Base-by-base conservation (phyloP, 1,140 invertebrate genomes). In the Drosophila subpulchrella region DNA sequence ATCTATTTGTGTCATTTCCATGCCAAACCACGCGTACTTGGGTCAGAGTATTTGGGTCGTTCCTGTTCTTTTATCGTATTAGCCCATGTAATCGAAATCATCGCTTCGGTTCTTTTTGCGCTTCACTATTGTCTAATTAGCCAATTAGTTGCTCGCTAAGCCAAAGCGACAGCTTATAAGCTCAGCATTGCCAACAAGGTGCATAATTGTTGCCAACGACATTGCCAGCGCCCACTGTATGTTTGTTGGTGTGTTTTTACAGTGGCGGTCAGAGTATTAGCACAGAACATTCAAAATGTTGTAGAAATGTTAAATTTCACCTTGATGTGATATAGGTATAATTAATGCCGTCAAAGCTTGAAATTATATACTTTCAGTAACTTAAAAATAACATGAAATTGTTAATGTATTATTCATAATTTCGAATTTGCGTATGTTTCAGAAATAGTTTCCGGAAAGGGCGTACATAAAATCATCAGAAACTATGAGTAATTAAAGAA, bases 181-280 rank as follows among this genome's bases (percentile, higher is more conserved):
- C 50, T 58, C 32, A 32, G 78, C 74, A 57, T 71, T 71, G 63
- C 67, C 67, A 71, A 71, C 67, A 70, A 70, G 65, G 67, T 71
- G 65, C 50, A 71, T 71, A 70, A 71, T 70, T 70, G 74, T 78
- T 82, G 79, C 44, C 79, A 82, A 53, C 67, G 54, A 53, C 67
- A 71, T 71, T 71, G 60, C 71, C 73, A 66, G 38, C 41, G 44
- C 59, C 70, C 41, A 15, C 46, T 34, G 47, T 61, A 44, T 48
- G 42, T 42, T 38, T 59, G 38, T 13, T 3, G 27, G 17, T 56
- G 15, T 47, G 0, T 7, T 3, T 48, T 15, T 6, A 51, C 65
- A 67, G 11, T 15, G 2, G 36, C 10, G 65, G 44, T 27, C 60
- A 67, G 6, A 12, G 11, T 65, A 11, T 24, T 50, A 67, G 36